Evolutionary conservation across 2,113 vertebrate species (phyloP), one percentile per base, ranked within the genome.

Genomic region (Apteryx owenii): DNA sequence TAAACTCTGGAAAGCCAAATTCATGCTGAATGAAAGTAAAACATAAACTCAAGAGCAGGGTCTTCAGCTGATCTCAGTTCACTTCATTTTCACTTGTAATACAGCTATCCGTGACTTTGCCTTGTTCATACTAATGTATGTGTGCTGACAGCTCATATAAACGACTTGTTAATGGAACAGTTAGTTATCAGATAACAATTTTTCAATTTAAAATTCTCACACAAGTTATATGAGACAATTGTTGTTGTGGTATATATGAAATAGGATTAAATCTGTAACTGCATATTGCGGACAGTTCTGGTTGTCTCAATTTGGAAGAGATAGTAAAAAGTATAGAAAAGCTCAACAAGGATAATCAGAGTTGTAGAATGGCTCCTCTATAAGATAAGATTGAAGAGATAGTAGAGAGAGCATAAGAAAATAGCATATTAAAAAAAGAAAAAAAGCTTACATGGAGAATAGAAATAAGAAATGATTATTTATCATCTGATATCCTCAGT

Each of bases 131-230:
- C 71, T 90, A 95, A 89, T 95, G 64, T 7, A 7, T 92, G 29
- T 56, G 18, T 60, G 29, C 69, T 91, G 72, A 73, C 69, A 81
- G 69, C 51, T 87, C 50, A 81, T 71, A 75, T 33, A 88, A 90
- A 82, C 58, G 40, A 71, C 26, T 61, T 93, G 29, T 44, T 90
- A 94, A 92, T 90, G 42, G 51, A 92, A 91, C 20, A 48, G 50
- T 46, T 91, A 91, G 38, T 84, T 54, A 54, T 50, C 73, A 78
- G n/a, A 60, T n/a, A 54, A 78, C 17, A 92, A 54, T 53, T 92
- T 94, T 72, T 84, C 60, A 68, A 89, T 93, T 88, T 71, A 71
- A 86, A 93, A 46, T 90, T 62, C 72, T 90, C 77, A 84, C 61
- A 64, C 23, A 87, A 95, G 15, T 60, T 84, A 84, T 56, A 87